These are phyloP conservation scores for Calephelis nemesis DNA, from an alignment of 1,140 invertebrate species.

Conservation along the genomic window DNA sequence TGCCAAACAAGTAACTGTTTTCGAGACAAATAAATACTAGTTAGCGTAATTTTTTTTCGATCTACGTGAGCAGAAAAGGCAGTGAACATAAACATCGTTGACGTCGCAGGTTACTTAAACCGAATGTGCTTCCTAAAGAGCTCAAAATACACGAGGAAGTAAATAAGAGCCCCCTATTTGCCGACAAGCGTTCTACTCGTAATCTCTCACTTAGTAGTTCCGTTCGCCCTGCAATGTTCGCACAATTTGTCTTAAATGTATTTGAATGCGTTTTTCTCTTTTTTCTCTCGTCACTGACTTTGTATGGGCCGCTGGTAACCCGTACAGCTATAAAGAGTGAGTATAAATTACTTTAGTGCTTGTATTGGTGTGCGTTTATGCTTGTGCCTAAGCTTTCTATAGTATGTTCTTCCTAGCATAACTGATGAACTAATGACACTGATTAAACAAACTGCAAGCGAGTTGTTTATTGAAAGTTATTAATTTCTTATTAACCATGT, in stretches of 20 bases:
- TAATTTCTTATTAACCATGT: constrained; percentile 34
- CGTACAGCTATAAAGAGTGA: constrained; percentile 80
- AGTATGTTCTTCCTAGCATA: constrained; percentile 66
- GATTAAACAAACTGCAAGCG: constrained; percentile 72
- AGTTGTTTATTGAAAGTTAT: constrained; percentile 10
- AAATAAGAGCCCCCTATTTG: constrained; percentile 67
- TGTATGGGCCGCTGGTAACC: constrained; percentile 80
- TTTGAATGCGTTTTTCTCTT: constrained; percentile 81
- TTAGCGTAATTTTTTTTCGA: constrained; percentile 38
- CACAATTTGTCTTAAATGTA: constrained; percentile 80
- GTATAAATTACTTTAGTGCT: constrained; percentile 78
- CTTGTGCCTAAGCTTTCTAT: constrained; percentile 74
- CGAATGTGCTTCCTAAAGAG: constrained; percentile 68
- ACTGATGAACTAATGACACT: constrained; percentile 41
- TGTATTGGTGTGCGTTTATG: constrained; percentile 75
- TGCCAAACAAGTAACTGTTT: background rate
- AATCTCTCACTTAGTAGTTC: constrained; percentile 79
- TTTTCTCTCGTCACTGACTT: constrained; percentile 80
- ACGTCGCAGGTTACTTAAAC: constrained; percentile 66
- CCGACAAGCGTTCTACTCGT: constrained; percentile 76
- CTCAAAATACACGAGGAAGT: constrained; percentile 71
- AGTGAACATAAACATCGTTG: constrained; percentile 57
- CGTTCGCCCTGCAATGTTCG: constrained; percentile 79
- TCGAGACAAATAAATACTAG: constrained; percentile 36
- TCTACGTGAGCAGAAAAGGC: constrained; percentile 59